Evolutionary conservation across 2,113 vertebrate species (phyloP), one percentile per base, ranked within the genome.

Genomic region (Bostrychus sinensis): DNA sequence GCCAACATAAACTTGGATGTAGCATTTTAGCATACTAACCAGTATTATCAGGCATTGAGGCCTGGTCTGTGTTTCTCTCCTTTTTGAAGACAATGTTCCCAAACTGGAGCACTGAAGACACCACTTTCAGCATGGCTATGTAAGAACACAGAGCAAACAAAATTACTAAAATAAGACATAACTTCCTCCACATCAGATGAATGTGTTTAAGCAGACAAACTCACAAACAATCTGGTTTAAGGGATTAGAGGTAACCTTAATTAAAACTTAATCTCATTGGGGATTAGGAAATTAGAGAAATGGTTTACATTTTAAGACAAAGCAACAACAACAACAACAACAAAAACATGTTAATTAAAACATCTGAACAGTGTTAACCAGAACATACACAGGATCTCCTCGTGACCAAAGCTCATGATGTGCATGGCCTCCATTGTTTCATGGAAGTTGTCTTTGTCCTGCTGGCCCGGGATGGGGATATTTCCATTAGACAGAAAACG

Each of bases 381-480:
- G 42, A 50, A 64, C 50, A 30, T 78, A 89, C 88, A 71, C 10
- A 89, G 61, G 56, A 98, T 94, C 89, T 99, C 96, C 4, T 99
- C 97, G 0, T 99, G 96, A 1, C 92, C 93, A 69, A 99, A 99
- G 17, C 96, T 96, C 97, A 99, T 99, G 71, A 99, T 99, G 65
- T 96, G 93, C 97, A 99, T 98, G 34, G 97, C 96, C 58, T 99
- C 97, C 97, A 99, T 99, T 1, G 97, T 98, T 84, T 99, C 97
- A 66, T 98, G 96, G 51, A 98, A 99, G 88, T 98, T 98, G 75
- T 99, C 97, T 78, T 98, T 99, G 91, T 99, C 97, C 79, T 98
- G 96, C 14, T 99, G 97, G 32, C 97, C 97, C 4, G 97, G 97
- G 78, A 99, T 97, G 4, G 95, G 87, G 70, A 98, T 87, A 79